Conservation (phyloP, 2,888 invertebrate species). For the Teinopalpus imperialis region DNA sequence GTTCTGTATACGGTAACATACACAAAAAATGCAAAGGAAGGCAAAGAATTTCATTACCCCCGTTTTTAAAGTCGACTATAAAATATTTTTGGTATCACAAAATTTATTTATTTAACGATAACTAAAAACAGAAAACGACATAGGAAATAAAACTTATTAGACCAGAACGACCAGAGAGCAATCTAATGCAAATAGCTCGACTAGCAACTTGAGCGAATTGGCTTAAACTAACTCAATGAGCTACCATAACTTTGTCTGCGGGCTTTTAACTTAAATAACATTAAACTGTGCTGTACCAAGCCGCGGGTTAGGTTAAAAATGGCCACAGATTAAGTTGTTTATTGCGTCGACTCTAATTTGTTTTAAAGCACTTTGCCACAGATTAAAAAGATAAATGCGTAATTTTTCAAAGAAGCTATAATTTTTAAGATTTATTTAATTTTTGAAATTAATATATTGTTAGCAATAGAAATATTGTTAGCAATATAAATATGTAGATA, state of each 20-base stretch:
- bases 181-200: slow-evolving; percentile 8
- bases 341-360: slow-evolving; percentile 18
- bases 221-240: slow-evolving; percentile 10
- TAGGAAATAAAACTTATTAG: neutral
- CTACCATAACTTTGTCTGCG: slow-evolving; percentile 1
- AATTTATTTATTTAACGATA: no score
- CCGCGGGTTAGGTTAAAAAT: slow-evolving; percentile 8
- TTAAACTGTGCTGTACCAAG: slow-evolving; percentile 4
- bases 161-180: neutral
- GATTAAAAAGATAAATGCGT: slow-evolving; percentile 18
- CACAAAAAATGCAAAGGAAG: no score
- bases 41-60: no score
- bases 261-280: slow-evolving; percentile 12
- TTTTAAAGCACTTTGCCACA: slow-evolving; percentile 15
- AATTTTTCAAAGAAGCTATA: neutral
- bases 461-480: no score
- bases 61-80: no score
- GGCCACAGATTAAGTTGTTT: slow-evolving; percentile 22
- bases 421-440: slow-evolving; percentile 1
- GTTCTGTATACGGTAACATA: no score
- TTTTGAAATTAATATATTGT: no score
- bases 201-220: slow-evolving; percentile 9
- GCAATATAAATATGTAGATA: no score
- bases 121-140: no score
- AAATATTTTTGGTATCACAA: no score